Conservation (phyloP, 1,140 invertebrate species). For the Caligus rogercresseyi region DNA sequence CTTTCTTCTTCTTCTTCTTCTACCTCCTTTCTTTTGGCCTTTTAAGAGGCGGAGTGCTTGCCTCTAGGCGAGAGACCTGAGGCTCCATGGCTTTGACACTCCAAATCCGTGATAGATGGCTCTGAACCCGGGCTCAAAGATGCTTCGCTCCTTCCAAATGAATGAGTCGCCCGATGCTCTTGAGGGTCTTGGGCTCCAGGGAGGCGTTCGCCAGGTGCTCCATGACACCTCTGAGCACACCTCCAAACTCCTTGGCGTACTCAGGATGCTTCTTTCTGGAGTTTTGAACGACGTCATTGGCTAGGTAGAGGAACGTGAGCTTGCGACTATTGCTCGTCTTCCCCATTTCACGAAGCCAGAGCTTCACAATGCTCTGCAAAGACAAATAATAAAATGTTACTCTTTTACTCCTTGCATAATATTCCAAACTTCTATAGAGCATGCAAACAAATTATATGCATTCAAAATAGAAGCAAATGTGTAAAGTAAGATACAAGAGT, state of each 20-base stretch:
- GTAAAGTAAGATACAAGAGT: no score
- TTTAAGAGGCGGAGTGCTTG: background rate
- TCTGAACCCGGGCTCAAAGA: conserved; percentile 48
- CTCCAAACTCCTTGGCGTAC: conserved; percentile 69
- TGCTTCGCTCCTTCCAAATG: conserved; percentile 80
- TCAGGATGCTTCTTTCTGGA: conserved; percentile 93
- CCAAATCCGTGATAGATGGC: conserved; percentile 5
- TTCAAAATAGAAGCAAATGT: no score
- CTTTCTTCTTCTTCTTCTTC: background rate
- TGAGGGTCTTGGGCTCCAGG: conserved; percentile 50
- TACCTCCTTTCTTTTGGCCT: background rate
- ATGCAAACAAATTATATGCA: no score
- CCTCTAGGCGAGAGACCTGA: background rate
- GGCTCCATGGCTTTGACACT: background rate
- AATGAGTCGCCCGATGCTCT: conserved; percentile 57
- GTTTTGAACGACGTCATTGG: conserved; percentile 97
- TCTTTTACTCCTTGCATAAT: background rate
- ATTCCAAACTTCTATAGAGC: no score
- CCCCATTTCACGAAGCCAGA: conserved; percentile 2
- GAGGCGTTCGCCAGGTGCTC: conserved; percentile 50
- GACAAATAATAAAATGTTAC: background rate
- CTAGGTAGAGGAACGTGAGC: conserved; percentile 85
- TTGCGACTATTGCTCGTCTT: conserved; percentile 51
- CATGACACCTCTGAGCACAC: conserved; percentile 55
- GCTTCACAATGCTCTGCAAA: background rate